These are phyloP conservation scores for Limnephilus marmoratus DNA, from an alignment of 2,888 invertebrate species.

Conservation along the genomic window DNA sequence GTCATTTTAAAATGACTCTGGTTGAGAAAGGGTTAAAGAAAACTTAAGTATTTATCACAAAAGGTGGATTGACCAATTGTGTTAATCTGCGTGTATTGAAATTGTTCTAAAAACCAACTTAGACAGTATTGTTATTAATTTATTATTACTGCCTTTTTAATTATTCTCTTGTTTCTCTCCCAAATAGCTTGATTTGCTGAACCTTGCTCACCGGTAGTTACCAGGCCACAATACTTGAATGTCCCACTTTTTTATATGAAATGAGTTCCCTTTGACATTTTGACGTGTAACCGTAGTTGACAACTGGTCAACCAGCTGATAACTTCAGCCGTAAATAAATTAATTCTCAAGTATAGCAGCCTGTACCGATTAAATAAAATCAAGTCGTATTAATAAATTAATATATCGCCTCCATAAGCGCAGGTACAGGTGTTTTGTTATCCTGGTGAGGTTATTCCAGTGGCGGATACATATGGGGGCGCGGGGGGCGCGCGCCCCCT, in stretches of 20 bases:
- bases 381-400: too few species aligned
- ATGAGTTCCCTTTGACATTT: slow-evolving; percentile 19
- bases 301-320: neutral
- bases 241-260: slow-evolving; percentile 11
- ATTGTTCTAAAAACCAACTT: neutral
- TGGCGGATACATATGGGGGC: too few species aligned
- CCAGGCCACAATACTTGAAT: neutral
- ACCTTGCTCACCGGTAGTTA: neutral
- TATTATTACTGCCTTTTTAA: neutral
- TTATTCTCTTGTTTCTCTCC: neutral
- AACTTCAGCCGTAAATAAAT: neutral
- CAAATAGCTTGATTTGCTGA: neutral
- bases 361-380: too few species aligned
- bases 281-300: slow-evolving; percentile 21
- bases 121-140: neutral
- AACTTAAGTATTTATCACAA: neutral
- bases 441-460: too few species aligned
- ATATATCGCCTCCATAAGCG: too few species aligned
- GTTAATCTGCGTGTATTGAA: neutral
- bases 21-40: too few species aligned
- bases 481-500: too few species aligned
- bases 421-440: too few species aligned
- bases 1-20: too few species aligned
- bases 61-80: neutral
- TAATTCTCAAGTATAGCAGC: neutral